Percentiles rank a stretch among this genome's conserved stretches.
Conservation (phyloP, 2,113 vertebrate genomes). For the Rhinichthys klamathensis region DNA sequence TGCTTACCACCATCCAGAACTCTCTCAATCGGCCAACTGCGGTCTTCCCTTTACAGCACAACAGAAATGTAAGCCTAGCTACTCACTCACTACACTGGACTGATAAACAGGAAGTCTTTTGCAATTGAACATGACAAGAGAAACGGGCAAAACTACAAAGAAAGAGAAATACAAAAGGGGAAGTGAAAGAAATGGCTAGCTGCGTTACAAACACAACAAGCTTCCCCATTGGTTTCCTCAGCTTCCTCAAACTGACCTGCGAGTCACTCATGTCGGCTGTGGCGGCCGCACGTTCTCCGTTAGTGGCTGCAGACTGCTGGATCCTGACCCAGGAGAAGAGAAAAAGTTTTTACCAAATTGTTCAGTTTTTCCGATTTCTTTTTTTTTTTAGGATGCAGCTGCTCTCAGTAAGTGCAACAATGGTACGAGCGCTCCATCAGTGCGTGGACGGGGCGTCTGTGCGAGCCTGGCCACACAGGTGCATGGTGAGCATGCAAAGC, state of each 20-base stretch:
- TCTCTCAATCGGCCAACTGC: not conserved
- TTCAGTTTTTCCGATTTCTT: not conserved
- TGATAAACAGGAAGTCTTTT: conserved; percentile 14
- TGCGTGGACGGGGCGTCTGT: not conserved
- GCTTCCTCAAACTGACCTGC: conserved; percentile 49
- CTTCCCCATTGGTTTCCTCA: not conserved
- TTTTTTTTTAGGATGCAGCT: conserved; percentile 52
- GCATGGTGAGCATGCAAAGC: conserved; percentile 72
- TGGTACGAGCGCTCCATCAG: not conserved
- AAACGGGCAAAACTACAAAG: not conserved
- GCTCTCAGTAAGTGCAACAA: conserved; percentile 11
- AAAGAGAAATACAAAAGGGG: not conserved
- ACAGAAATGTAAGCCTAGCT: not conserved
- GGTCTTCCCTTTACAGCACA: not conserved
- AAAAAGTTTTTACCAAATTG: not conserved
- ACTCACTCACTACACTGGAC: not conserved
- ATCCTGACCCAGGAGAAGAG: not conserved
- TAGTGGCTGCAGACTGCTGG: not conserved
- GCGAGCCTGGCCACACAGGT: conserved; percentile 52
- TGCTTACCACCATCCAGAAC: conserved; percentile 20
- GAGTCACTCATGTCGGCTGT: not conserved
- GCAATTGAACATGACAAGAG: not conserved
- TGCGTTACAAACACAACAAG: not conserved
- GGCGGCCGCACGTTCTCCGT: not conserved
- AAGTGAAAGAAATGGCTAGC: not conserved